Evolutionary conservation across 2,113 vertebrate genomes (phyloP), one percentile per base, ranked within the genome.

Genomic region (Columba janthina): DNA sequence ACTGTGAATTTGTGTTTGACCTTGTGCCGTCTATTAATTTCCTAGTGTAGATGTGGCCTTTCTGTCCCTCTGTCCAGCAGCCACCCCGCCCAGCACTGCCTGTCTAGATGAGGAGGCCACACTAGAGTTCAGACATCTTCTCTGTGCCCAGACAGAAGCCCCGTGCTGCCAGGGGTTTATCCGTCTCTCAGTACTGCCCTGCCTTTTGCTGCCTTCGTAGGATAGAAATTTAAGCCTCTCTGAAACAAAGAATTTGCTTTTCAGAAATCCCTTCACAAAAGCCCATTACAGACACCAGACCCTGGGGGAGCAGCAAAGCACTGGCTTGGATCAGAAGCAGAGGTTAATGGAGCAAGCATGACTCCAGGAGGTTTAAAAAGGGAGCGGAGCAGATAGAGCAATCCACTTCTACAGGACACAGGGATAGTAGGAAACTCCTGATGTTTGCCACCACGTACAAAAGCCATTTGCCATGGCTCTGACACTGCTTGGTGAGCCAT

Each of bases 381-480:
- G 31, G 61, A 77, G 31, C 21, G 44, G 22, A 54, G 50, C 4
- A 10, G 34, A 12, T 28, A 19, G 9, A 8, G 26, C 21, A 82
- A 73, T 22, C 12, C 5, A 12, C 38, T 28, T 72, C 31, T 15
- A 3, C 22, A 19, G 61, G 31, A 21, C 9, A 2, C 29, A 40
- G 34, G 11, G 24, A 19, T 7, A 42, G n/a, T 11, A 34, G 46
- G 72, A 54, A 48, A 26, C 12, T 60, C 38, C 21, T 0, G 1
- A 12, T 17, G 24, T 61, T 50, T 2, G 2, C 74, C 36, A 26
- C 74, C 42, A 17, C 3, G 2, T 25, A 13, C 19, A 29, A 36
- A 44, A 12, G 18, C 64, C 6, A 0, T 21, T 67, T 48, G 66
- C 31, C 5, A 0, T 7, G 54, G 53, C 40, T 6, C 21, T 8